Evolutionary conservation across 2,797 vertebrate species (phyloP).

Genomic region (Hafferia zeledoni): DNA sequence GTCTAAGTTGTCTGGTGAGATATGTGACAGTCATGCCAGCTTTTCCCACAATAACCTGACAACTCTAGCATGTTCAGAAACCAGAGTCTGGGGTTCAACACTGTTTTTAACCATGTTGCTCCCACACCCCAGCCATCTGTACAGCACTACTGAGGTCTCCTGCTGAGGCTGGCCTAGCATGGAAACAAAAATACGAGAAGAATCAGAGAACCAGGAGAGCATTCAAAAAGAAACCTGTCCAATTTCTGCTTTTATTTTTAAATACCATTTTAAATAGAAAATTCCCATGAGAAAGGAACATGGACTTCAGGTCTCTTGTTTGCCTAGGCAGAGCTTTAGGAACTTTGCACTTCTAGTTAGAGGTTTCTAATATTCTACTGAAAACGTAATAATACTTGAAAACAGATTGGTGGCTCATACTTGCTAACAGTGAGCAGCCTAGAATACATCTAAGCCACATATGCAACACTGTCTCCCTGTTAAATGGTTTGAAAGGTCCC

Average conservation of each 20-base stretch:
- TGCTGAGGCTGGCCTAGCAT: not conserved
- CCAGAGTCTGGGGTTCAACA: not conserved
- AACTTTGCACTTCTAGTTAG: not conserved
- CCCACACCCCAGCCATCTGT: not conserved
- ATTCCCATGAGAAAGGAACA: not conserved
- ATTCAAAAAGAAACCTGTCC: not conserved
- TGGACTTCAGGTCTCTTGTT: not conserved
- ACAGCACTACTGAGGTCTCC: not conserved
- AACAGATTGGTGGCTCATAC: not conserved
- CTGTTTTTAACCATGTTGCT: not conserved
- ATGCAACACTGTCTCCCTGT: not conserved
- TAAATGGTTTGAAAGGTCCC: not conserved
- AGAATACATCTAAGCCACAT: not conserved
- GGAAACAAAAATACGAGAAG: not conserved
- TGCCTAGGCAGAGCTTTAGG: not conserved
- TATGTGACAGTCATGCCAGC: not conserved
- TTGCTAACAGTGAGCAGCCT: not conserved
- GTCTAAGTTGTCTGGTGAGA: not conserved
- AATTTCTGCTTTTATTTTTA: not conserved
- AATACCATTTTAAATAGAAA: not conserved
- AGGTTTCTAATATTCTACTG: not conserved
- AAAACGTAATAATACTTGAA: not conserved
- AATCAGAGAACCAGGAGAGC: not conserved
- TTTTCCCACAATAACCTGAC: not conserved
- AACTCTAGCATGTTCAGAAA: not conserved